Percentiles rank a stretch among this genome's conserved stretches.
Evolutionary conservation across 1,140 invertebrate genomes (phyloP).

Genomic region (Heliconius hermathena): DNA sequence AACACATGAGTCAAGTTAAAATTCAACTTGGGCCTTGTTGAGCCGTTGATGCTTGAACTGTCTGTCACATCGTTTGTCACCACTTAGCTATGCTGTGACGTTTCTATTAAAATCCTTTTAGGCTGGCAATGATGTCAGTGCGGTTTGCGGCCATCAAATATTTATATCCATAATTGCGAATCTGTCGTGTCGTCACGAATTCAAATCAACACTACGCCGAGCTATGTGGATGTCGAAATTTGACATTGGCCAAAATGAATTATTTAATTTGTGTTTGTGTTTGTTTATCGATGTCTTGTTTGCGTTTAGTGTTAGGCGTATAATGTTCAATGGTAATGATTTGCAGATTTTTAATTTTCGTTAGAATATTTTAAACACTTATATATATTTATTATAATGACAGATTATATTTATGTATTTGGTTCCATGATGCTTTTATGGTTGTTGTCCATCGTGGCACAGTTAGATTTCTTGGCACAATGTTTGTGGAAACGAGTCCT

Average conservation of each 20-base stretch:
- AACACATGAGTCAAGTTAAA: conserved; percentile 49
- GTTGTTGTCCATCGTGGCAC: neutral
- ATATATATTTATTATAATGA: too few relatives aligned
- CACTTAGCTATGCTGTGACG: conserved; percentile 54
- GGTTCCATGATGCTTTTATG: neutral
- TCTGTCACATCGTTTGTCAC: conserved; percentile 54
- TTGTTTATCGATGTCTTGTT: neutral
- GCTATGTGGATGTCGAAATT: conserved; percentile 25
- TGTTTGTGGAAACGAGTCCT: neutral
- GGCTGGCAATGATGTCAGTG: conserved; percentile 57
- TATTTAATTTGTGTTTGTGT: neutral
- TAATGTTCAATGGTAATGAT: neutral
- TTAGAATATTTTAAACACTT: neutral
- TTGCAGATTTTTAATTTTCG: neutral
- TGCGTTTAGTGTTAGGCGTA: neutral
- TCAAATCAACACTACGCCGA: conserved; percentile 28
- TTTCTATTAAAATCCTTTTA: conserved; percentile 40
- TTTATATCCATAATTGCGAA: conserved; percentile 27
- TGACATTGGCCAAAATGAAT: neutral
- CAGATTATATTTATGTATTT: too few relatives aligned
- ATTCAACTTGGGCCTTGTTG: conserved; percentile 8
- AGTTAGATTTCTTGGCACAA: neutral
- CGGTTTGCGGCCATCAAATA: conserved; percentile 38
- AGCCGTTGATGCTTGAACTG: conserved; percentile 21
- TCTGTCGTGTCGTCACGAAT: conserved; percentile 31